Evolutionary conservation across 2,113 vertebrate genomes (phyloP), one percentile per base, ranked within the genome.

Genomic region (Pelobates fuscus): DNA sequence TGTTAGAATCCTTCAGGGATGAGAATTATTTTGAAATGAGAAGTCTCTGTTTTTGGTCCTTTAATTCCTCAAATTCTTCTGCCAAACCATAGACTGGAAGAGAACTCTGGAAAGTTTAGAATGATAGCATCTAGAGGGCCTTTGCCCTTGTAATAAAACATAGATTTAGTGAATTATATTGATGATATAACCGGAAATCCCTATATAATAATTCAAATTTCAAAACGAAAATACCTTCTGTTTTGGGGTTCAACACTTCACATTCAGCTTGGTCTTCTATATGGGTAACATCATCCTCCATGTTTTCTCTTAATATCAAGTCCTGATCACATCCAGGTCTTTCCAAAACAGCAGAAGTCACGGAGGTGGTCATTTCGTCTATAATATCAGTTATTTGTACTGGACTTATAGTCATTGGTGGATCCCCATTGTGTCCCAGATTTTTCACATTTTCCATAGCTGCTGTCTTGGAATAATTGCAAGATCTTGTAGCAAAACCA

Each of bases 381-480:
- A 78, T 78, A 74, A 83, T 83, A 5, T 87, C 87, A 58, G 80
- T 62, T 18, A 80, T 71, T 44, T 80, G 79, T 10, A 81, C 80
- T 0, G 83, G 83, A 32, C 54, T 66, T 0, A 80, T 75, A 79
- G 63, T 70, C 55, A 67, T 78, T 1, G 61, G 57, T 26, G 77
- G 8, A 18, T 82, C 81, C 7, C 87, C 83, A 5, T 91, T 90
- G 26, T 78, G 84, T 20, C 83, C 80, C 1, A 77, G 80, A 71
- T 81, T 43, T 57, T 2, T 43, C 1, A 81, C 76, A 17, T 93
- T 90, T 12, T 87, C 88, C 92, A 94, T 93, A 61, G 74, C 83
- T 11, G 0, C n/a, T 8, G 24, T 46, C 52, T 57, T 44, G 18
- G 41, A 27, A 54, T 27, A 3, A 61, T 11, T 59, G 37, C 55